Evolutionary conservation across 2,888 invertebrate species (phyloP), one percentile per base, ranked within the genome.

Genomic region (Neelides folsomi): DNA sequence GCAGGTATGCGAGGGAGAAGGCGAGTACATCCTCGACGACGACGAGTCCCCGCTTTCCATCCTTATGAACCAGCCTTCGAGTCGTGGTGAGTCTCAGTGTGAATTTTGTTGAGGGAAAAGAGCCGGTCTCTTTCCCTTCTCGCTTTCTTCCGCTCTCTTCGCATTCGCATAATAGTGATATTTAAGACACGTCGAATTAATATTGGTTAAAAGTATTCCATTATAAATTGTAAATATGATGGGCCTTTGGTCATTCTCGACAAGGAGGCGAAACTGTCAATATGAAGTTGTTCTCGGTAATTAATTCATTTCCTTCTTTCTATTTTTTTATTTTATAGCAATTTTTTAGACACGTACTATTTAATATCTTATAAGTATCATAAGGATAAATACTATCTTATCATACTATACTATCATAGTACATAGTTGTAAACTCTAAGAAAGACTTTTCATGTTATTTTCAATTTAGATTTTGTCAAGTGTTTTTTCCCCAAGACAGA

Each of bases 11-110:
- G 61, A 63, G 45, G 63, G 63, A 15, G 63, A 63, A 58, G 58
- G 83, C 15, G 94, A 97, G 72, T 88, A 92, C 71, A 85, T 95
- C 64, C 76, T 98, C 63, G 92, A 94, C 70, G 94, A 95, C 69
- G 90, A 94, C 72, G 97, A 98, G 72, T 95, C 95, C 72, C 97
- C 97, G 41, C 76, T 95, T 59, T 87, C 90, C 47, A 90, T 93
- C 68, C 77, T 88, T 58, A 86, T 90, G 86, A 88, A 87, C 72
- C 85, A 89, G 71, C 82, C 84, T 58, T 79, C 81, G 62, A 83
- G 85, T 48, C 78, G 82, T 71, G 88, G 89, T 90, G 73, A 84
- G 84, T 56, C 50, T 49, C 34, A 10, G 19, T 36, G 27, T 27
- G 19, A 12, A 19, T 27, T 13, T 4, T 36, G 27, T 45, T 15